A percentile compares a stretch with the other conserved stretches of the same genome.
These are phyloP conservation scores for Tringa solitaria DNA, from an alignment of 2,113 vertebrate species.

Conservation along the genomic window DNA sequence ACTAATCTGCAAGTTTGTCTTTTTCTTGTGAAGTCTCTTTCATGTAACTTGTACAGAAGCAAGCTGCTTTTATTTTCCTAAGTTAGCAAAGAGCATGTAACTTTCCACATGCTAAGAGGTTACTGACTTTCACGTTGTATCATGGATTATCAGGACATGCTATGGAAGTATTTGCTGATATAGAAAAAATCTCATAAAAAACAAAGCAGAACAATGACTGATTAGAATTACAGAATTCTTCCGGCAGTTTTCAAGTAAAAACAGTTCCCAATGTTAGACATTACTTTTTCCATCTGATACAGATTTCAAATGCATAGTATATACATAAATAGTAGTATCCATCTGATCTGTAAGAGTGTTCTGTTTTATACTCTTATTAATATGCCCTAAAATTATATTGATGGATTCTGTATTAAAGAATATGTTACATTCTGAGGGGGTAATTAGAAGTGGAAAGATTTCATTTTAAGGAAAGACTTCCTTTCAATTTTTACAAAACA, in stretches of 20 bases:
- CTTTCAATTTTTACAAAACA: background rate
- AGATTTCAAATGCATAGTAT: conserved; percentile 38
- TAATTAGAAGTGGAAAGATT: background rate
- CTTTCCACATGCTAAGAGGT: background rate
- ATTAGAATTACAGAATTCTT: background rate
- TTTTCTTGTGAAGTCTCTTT: background rate
- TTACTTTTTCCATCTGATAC: conserved; percentile 64
- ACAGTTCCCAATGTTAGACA: conserved; percentile 27
- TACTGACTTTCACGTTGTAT: background rate
- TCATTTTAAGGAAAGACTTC: background rate
- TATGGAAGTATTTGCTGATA: background rate
- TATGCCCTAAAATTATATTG: background rate
- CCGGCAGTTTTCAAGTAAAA: conserved; percentile 1
- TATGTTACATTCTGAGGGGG: background rate
- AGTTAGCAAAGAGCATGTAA: background rate
- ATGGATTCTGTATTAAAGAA: background rate
- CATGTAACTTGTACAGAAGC: background rate
- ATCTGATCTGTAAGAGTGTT: background rate
- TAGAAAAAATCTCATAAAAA: background rate
- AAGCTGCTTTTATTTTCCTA: background rate
- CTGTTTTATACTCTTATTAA: background rate
- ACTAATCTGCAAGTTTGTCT: background rate
- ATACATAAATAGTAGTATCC: conserved; percentile 2
- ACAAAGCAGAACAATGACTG: background rate
- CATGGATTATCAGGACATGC: background rate